Percentiles rank a stretch among this genome's conserved stretches.
Evolutionary conservation across 2,888 invertebrate species (phyloP).

Genomic region (Caenorhabditis sp.): DNA sequence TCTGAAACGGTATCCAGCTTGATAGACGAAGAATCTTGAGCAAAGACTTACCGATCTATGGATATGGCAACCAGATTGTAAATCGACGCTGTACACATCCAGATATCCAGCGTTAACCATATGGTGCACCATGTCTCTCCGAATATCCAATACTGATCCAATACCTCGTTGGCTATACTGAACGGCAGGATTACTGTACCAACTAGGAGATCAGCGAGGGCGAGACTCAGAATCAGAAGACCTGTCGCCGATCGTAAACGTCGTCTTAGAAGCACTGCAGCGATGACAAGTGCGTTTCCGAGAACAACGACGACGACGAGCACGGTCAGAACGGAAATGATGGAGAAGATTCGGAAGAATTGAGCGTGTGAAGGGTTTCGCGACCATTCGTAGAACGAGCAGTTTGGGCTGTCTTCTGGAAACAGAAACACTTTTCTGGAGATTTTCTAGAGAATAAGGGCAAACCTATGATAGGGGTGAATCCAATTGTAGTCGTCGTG

Average conservation of each 20-base stretch:
- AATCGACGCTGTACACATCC: conserved; percentile 99
- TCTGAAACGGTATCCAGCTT: not conserved
- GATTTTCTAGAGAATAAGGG: not conserved
- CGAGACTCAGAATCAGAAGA: conserved; percentile 96
- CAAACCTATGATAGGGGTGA: conserved; percentile 47
- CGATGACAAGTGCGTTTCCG: conserved; percentile 83
- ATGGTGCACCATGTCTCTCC: conserved; percentile 92
- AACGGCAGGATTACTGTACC: conserved; percentile 96
- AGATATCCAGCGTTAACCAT: conserved; percentile 97
- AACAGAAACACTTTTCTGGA: not conserved
- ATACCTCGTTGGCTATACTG: conserved; percentile 93
- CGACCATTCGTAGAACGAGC: conserved; percentile 81
- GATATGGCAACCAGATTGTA: conserved; percentile 96
- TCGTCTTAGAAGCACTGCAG: conserved; percentile 82
- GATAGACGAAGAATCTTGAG: too few relatives aligned
- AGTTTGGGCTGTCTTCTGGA: conserved; percentile 67
- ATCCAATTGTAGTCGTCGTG: conserved; percentile 43
- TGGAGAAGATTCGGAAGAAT: conserved; percentile 82
- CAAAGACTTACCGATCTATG: conserved; percentile 86
- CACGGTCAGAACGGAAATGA: conserved; percentile 82
- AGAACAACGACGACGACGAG: conserved; percentile 82
- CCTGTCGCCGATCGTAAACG: conserved; percentile 94
- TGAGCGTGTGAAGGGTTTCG: conserved; percentile 80
- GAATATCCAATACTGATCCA: conserved; percentile 93
- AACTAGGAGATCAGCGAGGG: conserved; percentile 94